Base-by-base conservation (phyloP, 35 echinoderm and acorn worm species). In the Apostichopus parvimensis region DNA sequence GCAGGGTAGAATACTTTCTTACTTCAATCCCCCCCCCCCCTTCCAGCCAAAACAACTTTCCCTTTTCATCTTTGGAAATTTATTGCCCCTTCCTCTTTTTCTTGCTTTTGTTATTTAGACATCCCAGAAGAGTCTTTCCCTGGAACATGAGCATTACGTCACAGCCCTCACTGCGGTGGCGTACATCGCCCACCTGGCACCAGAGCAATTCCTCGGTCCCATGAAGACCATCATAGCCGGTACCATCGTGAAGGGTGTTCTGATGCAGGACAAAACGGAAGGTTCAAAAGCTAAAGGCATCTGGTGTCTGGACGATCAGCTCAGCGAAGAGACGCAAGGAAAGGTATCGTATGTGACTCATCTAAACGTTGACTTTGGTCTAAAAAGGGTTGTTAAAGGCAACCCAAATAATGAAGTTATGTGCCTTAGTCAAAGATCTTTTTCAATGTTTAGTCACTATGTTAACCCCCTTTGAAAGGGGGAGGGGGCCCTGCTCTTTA, bases 191-290 rank as follows among this genome's bases (percentile, higher is more conserved):
- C 88, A 87, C 68, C 88, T 94, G 8, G 93, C 93, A 12, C 93
- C 94, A 5, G 91, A 94, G 17, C 93, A 96, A 15, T 95, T 99
- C 86, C 23, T 70, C 17, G 77, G 55, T 24, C 87, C 93, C 26
- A 99, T 99, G 97, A 99, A 99, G 91, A 91, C 77, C 24, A 72
- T 96, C 17, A 92, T 99, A 10, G 97, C 97, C 52, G 92, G 87
- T 77, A 87, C 80, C 18, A 92, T 99, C 62, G 97, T 99, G 10
- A 99, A 99, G 89, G 95, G 95, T 7, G 65, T 99, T n/a, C 88
- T 99, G 68, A 99, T 99, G 97, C 93, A 94, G 77, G 97, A 99
- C 76, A 78, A 65, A 57, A 94, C 93, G 2, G 93, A 95, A n/a
- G 91, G 90, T 64, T 91, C 91, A 17, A 91, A 64, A 15, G 90